phyloP scores from a whole-genome alignment of 1,140 invertebrate species.

The Diploscapter pachys region DNA sequence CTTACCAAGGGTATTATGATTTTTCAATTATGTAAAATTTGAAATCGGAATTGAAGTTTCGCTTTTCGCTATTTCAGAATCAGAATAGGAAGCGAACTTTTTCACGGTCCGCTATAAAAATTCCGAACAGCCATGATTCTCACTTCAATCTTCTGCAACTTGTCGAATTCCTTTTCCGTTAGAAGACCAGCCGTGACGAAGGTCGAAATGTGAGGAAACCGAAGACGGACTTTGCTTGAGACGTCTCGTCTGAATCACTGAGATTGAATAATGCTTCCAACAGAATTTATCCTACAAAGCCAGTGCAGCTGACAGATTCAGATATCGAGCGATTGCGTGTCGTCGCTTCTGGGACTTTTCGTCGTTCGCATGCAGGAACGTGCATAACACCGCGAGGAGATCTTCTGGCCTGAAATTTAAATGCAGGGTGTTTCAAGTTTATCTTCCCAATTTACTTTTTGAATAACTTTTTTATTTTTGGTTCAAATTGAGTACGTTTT shows the following conservation, averaged over 20 bases:
- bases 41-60: too few species aligned
- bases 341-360: constrained; percentile 17
- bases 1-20: too few species aligned
- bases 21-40: too few species aligned
- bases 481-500: too few species aligned
- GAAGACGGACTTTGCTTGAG: constrained; percentile 41
- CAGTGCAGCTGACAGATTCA: constrained; percentile 24
- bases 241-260: constrained; percentile 18
- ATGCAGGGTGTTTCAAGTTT: too few species aligned
- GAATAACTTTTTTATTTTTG: too few species aligned
- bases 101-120: too few species aligned
- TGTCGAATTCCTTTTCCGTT: constrained; percentile 59
- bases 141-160: too few species aligned
- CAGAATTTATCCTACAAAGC: constrained; percentile 6
- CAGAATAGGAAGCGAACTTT: too few species aligned
- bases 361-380: constrained; percentile 18
- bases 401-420: constrained; percentile 25
- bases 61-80: too few species aligned
- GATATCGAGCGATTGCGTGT: constrained; percentile 27
- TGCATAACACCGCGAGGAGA: constrained; percentile 19
- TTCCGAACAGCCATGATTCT: too few species aligned
- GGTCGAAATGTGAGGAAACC: constrained; percentile 81
- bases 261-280: not conserved
- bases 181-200: constrained; percentile 75
- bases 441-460: too few species aligned